phyloP scores from a whole-genome alignment of 2,797 vertebrate species.

The Furcifer pardalis region DNA sequence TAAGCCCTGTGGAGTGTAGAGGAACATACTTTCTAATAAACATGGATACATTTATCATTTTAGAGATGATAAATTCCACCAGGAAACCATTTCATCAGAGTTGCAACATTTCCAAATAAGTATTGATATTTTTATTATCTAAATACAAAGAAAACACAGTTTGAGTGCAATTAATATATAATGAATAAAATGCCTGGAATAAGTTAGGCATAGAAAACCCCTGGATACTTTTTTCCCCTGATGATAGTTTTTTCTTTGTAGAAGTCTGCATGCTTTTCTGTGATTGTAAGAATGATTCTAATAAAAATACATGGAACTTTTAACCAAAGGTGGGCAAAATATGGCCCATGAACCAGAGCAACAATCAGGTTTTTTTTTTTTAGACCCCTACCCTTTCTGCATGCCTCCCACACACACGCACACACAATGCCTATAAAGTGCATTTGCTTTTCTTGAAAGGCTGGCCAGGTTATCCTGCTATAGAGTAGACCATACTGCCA shows the following conservation, averaged over 20 bases:
- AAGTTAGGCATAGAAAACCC: constrained; percentile 40
- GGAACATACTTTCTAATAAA: constrained; percentile 8
- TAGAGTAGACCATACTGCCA: no score
- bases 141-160: constrained; percentile 63
- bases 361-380: no score
- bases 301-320: constrained; percentile 8
- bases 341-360: not conserved
- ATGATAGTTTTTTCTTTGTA: not conserved
- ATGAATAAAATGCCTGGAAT: constrained; percentile 60
- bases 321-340: not conserved
- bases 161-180: constrained; percentile 63
- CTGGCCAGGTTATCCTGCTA: no score
- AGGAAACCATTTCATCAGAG: constrained; percentile 7
- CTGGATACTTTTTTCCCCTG: constrained; percentile 47
- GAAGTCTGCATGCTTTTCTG: not conserved
- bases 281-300: constrained; percentile 18
- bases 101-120: constrained; percentile 40
- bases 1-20: constrained; percentile 45
- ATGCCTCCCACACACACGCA: no score
- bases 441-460: no score
- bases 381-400: no score
- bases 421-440: no score
- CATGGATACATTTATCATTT: not conserved
- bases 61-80: not conserved
- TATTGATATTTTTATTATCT: constrained; percentile 62